Percentiles rank a stretch among this genome's conserved stretches.
phyloP scores from a whole-genome alignment of 1,140 invertebrate genomes.

The Pseudomyrmex gracilis region DNA sequence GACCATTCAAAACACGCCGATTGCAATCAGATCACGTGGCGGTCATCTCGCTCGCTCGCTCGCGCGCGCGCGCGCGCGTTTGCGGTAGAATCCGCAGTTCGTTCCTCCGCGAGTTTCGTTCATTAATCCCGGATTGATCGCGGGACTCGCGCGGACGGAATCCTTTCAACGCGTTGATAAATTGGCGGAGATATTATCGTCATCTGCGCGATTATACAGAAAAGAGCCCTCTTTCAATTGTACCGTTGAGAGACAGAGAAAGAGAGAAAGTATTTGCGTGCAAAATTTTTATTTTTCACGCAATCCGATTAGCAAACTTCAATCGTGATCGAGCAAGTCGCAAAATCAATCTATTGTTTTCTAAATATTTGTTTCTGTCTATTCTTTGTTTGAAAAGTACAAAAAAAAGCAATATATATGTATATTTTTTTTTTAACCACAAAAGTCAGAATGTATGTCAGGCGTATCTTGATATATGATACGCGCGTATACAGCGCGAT shows the following conservation, averaged over 20 bases:
- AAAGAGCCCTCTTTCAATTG: neutral
- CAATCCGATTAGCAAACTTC: no score
- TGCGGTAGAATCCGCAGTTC: neutral
- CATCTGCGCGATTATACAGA: neutral
- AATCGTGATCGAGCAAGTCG: no score
- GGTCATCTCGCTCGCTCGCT: slow-evolving; percentile 25
- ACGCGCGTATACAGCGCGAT: neutral
- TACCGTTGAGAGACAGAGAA: neutral
- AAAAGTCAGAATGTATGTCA: neutral
- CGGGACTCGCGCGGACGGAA: neutral
- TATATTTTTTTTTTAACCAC: no score
- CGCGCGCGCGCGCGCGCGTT: slow-evolving; percentile 1
- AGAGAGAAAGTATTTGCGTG: neutral
- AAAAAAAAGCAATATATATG: neutral
- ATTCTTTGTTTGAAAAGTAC: neutral
- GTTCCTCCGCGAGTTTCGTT: slow-evolving; percentile 25
- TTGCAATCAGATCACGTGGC: slow-evolving; percentile 67
- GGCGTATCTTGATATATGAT: neutral
- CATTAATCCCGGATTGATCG: slow-evolving; percentile 39
- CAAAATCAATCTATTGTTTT: neutral
- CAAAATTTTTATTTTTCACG: neutral
- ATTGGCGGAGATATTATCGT: neutral
- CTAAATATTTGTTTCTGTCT: neutral
- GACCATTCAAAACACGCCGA: slow-evolving; percentile 58
- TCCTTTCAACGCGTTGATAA: slow-evolving; percentile 7